Percentiles rank a stretch among this genome's conserved stretches.
phyloP scores from a whole-genome alignment of 35 echinoderm and acorn worm species.

The Apostichopus parvimensis region DNA sequence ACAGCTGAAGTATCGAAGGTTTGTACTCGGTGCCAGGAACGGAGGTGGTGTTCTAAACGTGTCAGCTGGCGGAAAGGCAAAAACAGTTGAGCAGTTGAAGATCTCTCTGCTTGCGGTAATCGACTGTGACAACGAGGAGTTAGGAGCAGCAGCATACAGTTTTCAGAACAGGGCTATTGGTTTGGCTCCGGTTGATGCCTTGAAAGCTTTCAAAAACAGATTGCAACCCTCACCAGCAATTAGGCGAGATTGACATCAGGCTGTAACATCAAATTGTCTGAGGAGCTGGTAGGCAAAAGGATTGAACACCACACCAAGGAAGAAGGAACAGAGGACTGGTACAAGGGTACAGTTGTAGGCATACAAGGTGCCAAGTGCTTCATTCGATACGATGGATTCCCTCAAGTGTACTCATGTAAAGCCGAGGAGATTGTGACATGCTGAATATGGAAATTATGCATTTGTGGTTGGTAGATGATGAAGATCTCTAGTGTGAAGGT shows the following conservation, averaged over 20 bases:
- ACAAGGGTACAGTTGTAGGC: not conserved
- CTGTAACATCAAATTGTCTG: not conserved
- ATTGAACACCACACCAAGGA: not conserved
- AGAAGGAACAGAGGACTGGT: not conserved
- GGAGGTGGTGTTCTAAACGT: conserved; percentile 52
- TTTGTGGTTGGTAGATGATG: conserved; percentile 32
- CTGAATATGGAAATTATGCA: not conserved
- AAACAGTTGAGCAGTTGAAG: conserved; percentile 26
- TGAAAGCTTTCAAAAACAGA: not conserved
- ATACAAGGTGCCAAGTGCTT: not conserved
- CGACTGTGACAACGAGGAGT: not conserved
- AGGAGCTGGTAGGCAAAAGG: conserved; percentile 30
- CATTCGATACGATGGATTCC: conserved; percentile 7
- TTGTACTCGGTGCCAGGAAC: conserved; percentile 18
- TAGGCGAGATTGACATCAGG: too few relatives aligned
- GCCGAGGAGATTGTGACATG: not conserved
- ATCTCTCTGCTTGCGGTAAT: not conserved
- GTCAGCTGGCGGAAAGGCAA: conserved; percentile 2
- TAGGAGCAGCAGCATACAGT: not conserved
- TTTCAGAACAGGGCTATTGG: not conserved
- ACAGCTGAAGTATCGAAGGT: conserved; percentile 31
- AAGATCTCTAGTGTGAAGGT: conserved; percentile 32
- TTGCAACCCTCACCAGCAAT: not conserved
- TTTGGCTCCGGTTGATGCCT: conserved; percentile 24
- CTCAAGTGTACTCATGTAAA: not conserved